Base-by-base conservation (phyloP, 2,888 invertebrate genomes). In the Pyrrhosoma nymphula region DNA sequence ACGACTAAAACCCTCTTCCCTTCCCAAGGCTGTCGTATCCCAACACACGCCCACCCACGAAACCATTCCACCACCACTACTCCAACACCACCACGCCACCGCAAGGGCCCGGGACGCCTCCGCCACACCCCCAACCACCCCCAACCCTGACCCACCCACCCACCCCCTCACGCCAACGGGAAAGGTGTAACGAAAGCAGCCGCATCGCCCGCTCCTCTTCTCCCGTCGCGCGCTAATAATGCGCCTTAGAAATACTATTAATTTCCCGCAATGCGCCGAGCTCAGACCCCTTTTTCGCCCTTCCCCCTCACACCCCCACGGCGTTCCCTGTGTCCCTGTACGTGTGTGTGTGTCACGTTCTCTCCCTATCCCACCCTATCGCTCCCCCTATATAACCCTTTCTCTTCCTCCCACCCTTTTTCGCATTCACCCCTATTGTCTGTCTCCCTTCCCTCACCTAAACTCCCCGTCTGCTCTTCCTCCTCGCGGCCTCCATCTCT, bases 241-340 rank as follows among this genome's bases (percentile, higher is more conserved):
- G 69, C 93, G 69, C 93, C 69, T 93, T 69, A 47, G 47, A 93
- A 93, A 93, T 93, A 75, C 93, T 93, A 93, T 93, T 93, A 93
- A 93, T 93, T 93, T 93, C 93, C 93, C 93, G 93, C 93, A 93
- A 47, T 93, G 93, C 93, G 93, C 93, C 69, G 47, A 60, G 60
- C 47, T 75, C 93, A 60, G 55, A 56, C 89, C 56, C 89, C 4
- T 3, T 26, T 20, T 47, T 14, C 88, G 23, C 1, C 20, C 55
- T 39, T 18, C 55, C 88, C 47, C 88, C 55, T 26, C 88, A 47
- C 39, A 12, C n/a, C n/a, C n/a, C n/a, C 16, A 4, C 82, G 18
- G 8, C 69, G 8, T 26, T 26, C 69, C 30, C 82, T 35, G 30
- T 82, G 35, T 82, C 69, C 20, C 69, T 69, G 8, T n/a, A 23